Percentiles rank a stretch among this genome's conserved stretches.
These are phyloP conservation scores for Monodelphis domestica DNA, from an alignment of 2,797 vertebrate species.

Conservation along the genomic window DNA sequence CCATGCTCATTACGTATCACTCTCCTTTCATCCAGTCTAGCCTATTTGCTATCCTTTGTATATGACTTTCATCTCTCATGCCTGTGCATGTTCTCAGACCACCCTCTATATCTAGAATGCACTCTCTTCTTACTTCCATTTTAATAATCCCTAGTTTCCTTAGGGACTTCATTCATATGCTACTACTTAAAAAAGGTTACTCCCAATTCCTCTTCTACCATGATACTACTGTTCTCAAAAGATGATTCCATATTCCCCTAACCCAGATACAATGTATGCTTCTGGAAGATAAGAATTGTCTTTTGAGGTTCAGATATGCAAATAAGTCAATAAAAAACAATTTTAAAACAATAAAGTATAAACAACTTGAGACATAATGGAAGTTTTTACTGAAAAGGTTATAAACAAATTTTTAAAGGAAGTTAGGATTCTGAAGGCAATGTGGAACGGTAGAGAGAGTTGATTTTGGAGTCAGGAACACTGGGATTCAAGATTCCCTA, in stretches of 20 bases:
- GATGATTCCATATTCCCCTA: neutral
- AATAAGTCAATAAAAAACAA: neutral
- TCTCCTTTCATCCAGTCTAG: neutral
- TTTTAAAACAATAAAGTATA: neutral
- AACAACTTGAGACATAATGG: neutral
- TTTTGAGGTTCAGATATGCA: neutral
- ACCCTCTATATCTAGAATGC: neutral
- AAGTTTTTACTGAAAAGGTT: neutral
- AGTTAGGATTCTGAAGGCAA: neutral
- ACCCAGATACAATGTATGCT: neutral
- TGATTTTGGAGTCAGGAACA: neutral
- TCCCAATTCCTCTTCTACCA: neutral
- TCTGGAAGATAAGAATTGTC: neutral
- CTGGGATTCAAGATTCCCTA: neutral
- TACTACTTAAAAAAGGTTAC: neutral
- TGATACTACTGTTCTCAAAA: neutral
- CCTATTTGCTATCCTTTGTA: neutral
- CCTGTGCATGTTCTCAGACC: neutral
- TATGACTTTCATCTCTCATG: neutral
- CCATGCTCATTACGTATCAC: neutral
- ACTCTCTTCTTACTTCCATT: neutral
- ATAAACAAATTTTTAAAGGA: neutral
- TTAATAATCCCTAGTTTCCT: neutral
- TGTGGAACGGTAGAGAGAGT: neutral
- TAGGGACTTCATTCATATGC: neutral